Evolutionary conservation across 2,888 invertebrate genomes (phyloP), one percentile per base, ranked within the genome.

Genomic region (Gisinianus flammeolus): DNA sequence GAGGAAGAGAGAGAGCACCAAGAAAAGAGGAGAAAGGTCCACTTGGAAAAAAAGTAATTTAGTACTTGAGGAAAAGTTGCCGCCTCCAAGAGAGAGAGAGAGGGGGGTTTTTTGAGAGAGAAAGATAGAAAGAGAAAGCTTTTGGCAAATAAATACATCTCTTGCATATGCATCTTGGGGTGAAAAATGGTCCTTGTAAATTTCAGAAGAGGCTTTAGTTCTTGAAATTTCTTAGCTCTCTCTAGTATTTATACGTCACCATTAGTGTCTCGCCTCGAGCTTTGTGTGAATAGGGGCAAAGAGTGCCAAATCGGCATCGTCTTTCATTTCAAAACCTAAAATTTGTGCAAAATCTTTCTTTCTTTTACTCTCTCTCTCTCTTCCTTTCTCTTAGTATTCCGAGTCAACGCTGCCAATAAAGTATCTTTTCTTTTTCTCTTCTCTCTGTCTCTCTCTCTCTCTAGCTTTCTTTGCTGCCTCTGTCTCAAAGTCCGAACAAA

Each of bases 81-180:
- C 71, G 71, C 71, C 71, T 56, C 30, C 33, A 67, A 67, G 31
- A 22, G 66, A 31, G 35, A 35, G 12, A 5, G 35, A 12, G 12
- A 35, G 35, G 35, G 35, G 35, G 12, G 6, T 16, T 16, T 2
- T 44, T 16, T 44, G 44, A 2, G 44, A 62, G 62, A 28, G n/a
- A n/a, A n/a, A n/a, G n/a, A n/a, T n/a, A n/a, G n/a, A 26, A 26
- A 68, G 24, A 67, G 31, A 58, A 35, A 35, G 35, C 6, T 35
- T 58, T 73, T 73, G 73, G 73, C 73, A 73, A 73, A 73, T 73
- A 73, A 73, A 73, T 73, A 73, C 73, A 62, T 73, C 73, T 62
- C 73, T 62, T 73, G 73, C 73, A 73, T 62, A 73, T 73, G 73
- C 73, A 73, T 73, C 35, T 58, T 19, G 12, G 8, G 6, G 62